phyloP scores from a whole-genome alignment of 2,888 invertebrate genomes.

The Sarcophaga rosellei region DNA sequence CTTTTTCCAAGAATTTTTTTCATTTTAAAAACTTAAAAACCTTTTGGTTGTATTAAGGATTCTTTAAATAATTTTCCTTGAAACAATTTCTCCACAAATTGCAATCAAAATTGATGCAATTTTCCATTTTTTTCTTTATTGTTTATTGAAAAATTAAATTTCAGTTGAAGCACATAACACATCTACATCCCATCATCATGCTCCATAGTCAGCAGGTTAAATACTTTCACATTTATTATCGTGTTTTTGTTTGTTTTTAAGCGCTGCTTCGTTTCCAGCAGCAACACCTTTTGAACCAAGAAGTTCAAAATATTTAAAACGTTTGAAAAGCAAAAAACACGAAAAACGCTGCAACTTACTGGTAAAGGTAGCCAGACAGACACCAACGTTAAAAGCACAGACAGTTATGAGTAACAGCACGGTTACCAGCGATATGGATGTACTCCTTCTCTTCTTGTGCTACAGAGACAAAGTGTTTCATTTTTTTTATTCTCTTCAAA shows the following conservation, averaged over 20 bases:
- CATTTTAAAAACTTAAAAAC: no score
- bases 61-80: no score
- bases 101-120: not conserved
- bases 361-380: conserved; percentile 33
- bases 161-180: not conserved
- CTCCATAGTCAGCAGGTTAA: conserved; percentile 39
- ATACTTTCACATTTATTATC: conserved; percentile 61
- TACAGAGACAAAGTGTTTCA: not conserved
- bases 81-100: not conserved
- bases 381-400: conserved; percentile 18
- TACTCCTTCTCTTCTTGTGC: not conserved
- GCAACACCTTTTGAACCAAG: conserved; percentile 60
- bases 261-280: conserved; percentile 22
- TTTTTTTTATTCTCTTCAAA: no score
- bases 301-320: conserved; percentile 53
- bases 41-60: no score
- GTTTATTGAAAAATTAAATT: conserved; percentile 40
- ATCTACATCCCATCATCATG: not conserved
- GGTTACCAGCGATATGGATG: conserved; percentile 23
- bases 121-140: not conserved
- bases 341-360: conserved; percentile 20
- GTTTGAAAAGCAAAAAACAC: conserved; percentile 6
- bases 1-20: no score
- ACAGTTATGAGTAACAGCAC: conserved; percentile 24
- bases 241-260: conserved; percentile 57